A percentile compares a stretch with the other conserved stretches of the same genome.
These are phyloP conservation scores for Mycetomoellerius zeteki DNA, from an alignment of 1,140 invertebrate genomes.

Conservation along the genomic window DNA sequence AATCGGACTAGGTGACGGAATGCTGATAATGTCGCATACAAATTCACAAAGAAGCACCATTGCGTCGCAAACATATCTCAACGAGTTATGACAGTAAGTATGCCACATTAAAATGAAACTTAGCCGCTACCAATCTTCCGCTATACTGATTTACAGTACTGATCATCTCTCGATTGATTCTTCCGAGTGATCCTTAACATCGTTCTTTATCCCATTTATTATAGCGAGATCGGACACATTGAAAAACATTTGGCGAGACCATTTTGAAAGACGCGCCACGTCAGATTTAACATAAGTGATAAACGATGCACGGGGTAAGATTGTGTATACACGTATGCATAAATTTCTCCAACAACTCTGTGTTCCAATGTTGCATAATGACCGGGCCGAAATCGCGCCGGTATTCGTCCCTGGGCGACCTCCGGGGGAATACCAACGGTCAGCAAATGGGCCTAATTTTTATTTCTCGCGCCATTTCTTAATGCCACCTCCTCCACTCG, in stretches of 20 bases:
- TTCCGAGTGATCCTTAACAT: not conserved
- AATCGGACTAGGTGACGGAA: conserved; percentile 27
- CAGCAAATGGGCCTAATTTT: conserved; percentile 62
- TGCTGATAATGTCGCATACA: conserved; percentile 44
- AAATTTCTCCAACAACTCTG: conserved; percentile 3
- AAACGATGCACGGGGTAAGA: not conserved
- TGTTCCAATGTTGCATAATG: conserved; percentile 32
- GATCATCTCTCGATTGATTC: not conserved
- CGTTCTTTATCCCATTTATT: not conserved
- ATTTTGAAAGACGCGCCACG: not conserved
- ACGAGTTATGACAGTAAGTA: conserved; percentile 9
- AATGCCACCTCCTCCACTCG: conserved; percentile 42
- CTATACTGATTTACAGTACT: not conserved
- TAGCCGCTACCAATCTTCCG: not conserved
- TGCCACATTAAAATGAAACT: conserved; percentile 19
- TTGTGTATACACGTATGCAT: not conserved
- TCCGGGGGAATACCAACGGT: conserved; percentile 45
- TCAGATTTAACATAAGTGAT: conserved; percentile 11
- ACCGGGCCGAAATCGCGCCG: conserved; percentile 33
- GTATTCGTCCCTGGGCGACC: conserved; percentile 45
- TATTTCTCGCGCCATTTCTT: conserved; percentile 51
- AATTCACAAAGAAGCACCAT: conserved; percentile 42
- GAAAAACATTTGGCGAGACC: not conserved
- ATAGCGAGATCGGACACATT: not conserved
- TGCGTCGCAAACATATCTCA: conserved; percentile 1